phyloP scores from a whole-genome alignment of 2,113 vertebrate species.

The Sinocyclocheilus anophthalmus region DNA sequence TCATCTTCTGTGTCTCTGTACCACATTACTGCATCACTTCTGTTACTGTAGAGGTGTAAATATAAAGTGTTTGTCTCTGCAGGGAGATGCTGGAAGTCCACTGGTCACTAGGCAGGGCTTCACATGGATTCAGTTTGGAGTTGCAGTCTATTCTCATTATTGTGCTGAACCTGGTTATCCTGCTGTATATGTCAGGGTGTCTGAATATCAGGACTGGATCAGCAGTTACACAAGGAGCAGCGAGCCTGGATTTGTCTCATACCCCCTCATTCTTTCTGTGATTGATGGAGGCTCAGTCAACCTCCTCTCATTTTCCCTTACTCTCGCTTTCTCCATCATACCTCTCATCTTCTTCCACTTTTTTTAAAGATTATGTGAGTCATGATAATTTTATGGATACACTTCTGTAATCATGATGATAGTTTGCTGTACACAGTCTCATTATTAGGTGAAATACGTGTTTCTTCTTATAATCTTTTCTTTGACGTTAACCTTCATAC shows the following conservation, averaged over 20 bases:
- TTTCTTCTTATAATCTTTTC: neutral
- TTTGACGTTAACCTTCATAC: neutral
- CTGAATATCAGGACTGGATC: conserved; percentile 78
- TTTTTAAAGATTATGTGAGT: neutral
- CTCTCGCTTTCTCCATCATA: neutral
- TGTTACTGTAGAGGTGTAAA: neutral
- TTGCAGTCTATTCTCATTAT: too few species aligned
- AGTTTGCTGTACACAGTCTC: neutral
- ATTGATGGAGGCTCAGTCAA: neutral
- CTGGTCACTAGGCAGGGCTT: conserved; percentile 73
- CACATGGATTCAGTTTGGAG: conserved; percentile 76
- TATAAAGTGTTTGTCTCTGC: neutral
- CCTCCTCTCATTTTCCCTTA: neutral
- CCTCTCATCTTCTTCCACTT: neutral
- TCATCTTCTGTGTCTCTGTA: neutral
- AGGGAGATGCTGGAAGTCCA: conserved; percentile 82
- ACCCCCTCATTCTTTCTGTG: neutral
- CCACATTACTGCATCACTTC: neutral
- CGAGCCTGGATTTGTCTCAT: conserved; percentile 29
- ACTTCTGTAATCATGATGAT: neutral
- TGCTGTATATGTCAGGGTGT: conserved; percentile 78
- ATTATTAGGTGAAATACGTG: neutral
- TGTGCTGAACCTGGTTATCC: conserved; percentile 77
- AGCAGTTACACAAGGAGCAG: neutral
- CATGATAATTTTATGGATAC: neutral